Evolutionary conservation across 2,797 vertebrate species (phyloP).

Genomic region (Syngnathus rostellatus): DNA sequence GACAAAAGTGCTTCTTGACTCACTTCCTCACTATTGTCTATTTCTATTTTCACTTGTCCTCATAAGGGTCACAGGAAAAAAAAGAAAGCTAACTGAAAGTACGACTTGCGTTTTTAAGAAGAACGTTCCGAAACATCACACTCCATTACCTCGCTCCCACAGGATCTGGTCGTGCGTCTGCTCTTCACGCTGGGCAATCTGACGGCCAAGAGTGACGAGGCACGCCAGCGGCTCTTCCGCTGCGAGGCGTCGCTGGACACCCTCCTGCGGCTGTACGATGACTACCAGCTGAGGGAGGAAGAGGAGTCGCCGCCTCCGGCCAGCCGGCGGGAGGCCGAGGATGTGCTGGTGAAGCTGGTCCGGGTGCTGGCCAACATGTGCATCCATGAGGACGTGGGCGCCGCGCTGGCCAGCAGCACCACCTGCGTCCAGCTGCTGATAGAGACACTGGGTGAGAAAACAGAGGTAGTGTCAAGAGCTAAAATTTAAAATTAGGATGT

Average conservation of each 20-base stretch:
- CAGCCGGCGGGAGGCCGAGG: slow-evolving; percentile 62
- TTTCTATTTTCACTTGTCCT: too few relatives aligned
- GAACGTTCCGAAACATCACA: too few relatives aligned
- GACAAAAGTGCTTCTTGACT: slow-evolving; percentile 1
- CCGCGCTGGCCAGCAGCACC: slow-evolving; percentile 63
- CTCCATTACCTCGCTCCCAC: slow-evolving; percentile 18
- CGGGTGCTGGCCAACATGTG: slow-evolving; percentile 86
- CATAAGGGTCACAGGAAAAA: too few relatives aligned
- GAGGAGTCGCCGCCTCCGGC: slow-evolving; percentile 1
- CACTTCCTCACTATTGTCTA: too few relatives aligned
- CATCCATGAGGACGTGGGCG: slow-evolving; percentile 74
- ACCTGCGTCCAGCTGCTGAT: slow-evolving; percentile 72
- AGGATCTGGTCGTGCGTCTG: slow-evolving; percentile 86
- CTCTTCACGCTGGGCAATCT: slow-evolving; percentile 90
- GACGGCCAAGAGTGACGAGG: slow-evolving; percentile 72
- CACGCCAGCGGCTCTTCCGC: slow-evolving; percentile 73
- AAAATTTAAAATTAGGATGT: slow-evolving; percentile 52
- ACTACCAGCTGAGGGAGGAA: slow-evolving; percentile 62
- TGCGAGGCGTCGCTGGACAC: slow-evolving; percentile 64
- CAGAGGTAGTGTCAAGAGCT: slow-evolving; percentile 1
- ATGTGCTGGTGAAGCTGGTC: slow-evolving; percentile 87
- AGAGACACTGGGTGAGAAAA: slow-evolving; percentile 75
- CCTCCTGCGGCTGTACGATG: slow-evolving; percentile 73
- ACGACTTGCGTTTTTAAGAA: too few relatives aligned
- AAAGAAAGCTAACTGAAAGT: too few relatives aligned